Conservation (phyloP, 2,113 vertebrate genomes). For the Morone chrysops region DNA sequence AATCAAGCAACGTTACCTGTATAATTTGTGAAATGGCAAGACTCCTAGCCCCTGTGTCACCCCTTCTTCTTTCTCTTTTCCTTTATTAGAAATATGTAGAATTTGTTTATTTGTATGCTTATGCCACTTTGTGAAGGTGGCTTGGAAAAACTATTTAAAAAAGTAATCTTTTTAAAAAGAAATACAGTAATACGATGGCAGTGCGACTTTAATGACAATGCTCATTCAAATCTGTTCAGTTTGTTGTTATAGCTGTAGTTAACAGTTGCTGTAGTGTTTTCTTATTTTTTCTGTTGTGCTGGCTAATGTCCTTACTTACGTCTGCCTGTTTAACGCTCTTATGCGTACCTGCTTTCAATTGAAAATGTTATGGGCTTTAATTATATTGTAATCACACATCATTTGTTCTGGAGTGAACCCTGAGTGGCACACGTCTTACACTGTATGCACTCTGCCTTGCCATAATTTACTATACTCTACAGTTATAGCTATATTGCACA, state of each 20-base stretch:
- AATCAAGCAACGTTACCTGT: no score
- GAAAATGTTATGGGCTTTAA: not conserved
- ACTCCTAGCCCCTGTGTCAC: no score
- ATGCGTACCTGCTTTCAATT: not conserved
- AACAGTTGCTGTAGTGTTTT: not conserved
- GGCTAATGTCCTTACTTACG: not conserved
- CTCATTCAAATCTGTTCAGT: not conserved
- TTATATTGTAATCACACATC: not conserved
- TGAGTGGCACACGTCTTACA: not conserved
- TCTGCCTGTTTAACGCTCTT: not conserved
- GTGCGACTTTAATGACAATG: not conserved
- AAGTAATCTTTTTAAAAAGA: not conserved
- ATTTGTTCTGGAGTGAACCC: constrained; percentile 14
- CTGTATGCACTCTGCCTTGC: not conserved
- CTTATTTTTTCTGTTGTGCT: not conserved
- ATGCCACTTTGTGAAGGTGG: no score
- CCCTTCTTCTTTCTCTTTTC: no score
- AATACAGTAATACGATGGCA: not conserved
- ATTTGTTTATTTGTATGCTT: no score
- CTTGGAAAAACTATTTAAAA: no score
- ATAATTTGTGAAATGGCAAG: no score
- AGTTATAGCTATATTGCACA: not conserved
- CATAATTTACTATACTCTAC: not conserved
- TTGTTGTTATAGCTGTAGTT: not conserved
- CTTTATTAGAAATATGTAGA: no score